A percentile compares a stretch with the other conserved stretches of the same genome.
These are phyloP conservation scores for Himalopsyche anomala DNA, from an alignment of 2,888 invertebrate species.

Conservation along the genomic window DNA sequence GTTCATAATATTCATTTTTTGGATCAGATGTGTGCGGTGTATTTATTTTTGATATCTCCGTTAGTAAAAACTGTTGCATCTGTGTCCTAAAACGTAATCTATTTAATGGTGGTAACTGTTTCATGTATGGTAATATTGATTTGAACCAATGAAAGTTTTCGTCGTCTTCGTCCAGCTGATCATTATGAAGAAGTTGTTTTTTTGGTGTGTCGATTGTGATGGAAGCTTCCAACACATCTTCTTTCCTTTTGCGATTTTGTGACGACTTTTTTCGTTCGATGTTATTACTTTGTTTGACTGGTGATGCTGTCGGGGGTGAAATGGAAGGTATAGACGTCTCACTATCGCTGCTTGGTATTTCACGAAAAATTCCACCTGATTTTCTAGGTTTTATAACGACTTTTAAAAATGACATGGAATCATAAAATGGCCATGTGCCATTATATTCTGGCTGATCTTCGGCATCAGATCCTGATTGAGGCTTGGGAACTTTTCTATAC, in stretches of 20 bases:
- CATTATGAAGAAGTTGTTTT: constrained; percentile 65
- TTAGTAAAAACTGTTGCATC: constrained; percentile 66
- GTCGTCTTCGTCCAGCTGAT: constrained; percentile 65
- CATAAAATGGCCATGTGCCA: constrained; percentile 43
- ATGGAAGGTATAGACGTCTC: background rate
- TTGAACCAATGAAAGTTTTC: constrained; percentile 66
- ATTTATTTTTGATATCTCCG: constrained; percentile 66
- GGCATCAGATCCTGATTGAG: constrained; percentile 65
- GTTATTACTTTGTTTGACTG: background rate
- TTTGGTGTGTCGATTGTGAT: background rate
- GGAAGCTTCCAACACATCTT: background rate
- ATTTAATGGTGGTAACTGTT: constrained; percentile 66
- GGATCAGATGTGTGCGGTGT: constrained; percentile 53
- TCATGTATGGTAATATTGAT: constrained; percentile 67
- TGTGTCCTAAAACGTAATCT: constrained; percentile 67
- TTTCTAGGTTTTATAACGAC: constrained; percentile 61
- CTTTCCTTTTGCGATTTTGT: background rate
- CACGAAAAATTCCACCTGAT: background rate
- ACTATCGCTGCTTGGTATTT: background rate
- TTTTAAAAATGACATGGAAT: background rate
- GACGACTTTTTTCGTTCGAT: background rate
- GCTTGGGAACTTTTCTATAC: constrained; percentile 66
- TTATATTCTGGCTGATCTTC: constrained; percentile 49
- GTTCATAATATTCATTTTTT: constrained; percentile 8
- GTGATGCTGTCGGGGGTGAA: background rate